phyloP scores from a whole-genome alignment of 2,888 invertebrate genomes.

The Stenotaenia linearis region DNA sequence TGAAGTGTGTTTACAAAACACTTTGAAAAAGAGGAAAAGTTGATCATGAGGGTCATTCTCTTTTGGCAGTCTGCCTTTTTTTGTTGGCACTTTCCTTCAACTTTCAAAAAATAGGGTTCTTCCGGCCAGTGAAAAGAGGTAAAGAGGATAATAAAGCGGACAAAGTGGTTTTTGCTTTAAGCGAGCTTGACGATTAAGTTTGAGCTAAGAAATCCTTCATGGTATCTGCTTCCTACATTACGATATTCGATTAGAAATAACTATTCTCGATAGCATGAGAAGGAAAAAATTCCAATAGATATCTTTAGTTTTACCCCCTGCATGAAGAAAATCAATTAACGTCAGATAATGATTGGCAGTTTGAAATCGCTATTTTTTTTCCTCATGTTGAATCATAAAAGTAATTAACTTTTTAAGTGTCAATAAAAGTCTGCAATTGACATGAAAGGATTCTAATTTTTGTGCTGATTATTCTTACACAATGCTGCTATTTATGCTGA shows the following conservation, averaged over 20 bases:
- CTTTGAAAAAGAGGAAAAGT: no score
- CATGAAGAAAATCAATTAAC: neutral
- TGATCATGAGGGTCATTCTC: no score
- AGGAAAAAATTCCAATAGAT: neutral
- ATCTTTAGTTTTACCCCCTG: neutral
- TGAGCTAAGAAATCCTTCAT: neutral
- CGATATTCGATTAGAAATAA: neutral
- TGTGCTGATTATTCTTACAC: neutral
- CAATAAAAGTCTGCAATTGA: neutral
- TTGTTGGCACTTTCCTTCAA: no score
- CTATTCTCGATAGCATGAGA: no score
- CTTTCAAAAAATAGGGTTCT: neutral
- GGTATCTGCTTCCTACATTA: neutral
- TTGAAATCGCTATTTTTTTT: neutral
- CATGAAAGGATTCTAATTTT: neutral
- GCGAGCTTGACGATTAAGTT: neutral
- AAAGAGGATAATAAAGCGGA: neutral
- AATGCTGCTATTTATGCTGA: neutral
- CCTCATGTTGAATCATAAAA: neutral
- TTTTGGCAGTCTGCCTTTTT: no score
- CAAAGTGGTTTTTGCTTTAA: neutral
- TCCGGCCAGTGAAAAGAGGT: neutral
- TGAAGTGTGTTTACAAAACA: no score
- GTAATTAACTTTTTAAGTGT: neutral
- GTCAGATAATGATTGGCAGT: neutral